Evolutionary conservation across 2,797 vertebrate genomes (phyloP).

Genomic region (Alca torda): DNA sequence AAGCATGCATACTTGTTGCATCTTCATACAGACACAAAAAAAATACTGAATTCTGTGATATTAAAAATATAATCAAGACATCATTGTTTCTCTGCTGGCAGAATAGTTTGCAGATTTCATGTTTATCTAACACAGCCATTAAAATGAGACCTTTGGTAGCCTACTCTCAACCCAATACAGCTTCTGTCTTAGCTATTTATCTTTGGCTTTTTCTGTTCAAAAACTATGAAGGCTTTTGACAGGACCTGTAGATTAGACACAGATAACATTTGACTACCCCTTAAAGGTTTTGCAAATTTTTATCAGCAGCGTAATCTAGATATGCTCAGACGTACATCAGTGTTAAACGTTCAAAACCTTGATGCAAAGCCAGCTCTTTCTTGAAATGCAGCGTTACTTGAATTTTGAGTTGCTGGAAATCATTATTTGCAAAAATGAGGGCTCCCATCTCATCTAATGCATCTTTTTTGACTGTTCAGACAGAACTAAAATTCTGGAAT

Average conservation of each 20-base stretch:
- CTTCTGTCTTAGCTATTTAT: not conserved
- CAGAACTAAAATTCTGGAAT: not conserved
- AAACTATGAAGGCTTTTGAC: not conserved
- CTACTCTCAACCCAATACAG: not conserved
- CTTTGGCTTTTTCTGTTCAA: not conserved
- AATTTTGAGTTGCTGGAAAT: not conserved
- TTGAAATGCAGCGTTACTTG: not conserved
- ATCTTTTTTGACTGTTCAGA: not conserved
- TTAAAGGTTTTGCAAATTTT: constrained; percentile 10
- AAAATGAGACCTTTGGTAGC: not conserved
- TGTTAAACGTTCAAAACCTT: not conserved
- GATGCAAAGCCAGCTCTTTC: not conserved
- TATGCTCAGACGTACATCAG: not conserved
- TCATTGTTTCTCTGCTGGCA: not conserved
- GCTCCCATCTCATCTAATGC: not conserved
- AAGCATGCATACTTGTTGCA: not conserved
- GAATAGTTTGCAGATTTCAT: not conserved
- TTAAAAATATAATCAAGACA: not conserved
- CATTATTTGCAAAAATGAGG: not conserved
- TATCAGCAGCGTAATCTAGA: not conserved
- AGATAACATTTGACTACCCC: not conserved
- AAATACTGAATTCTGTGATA: not conserved
- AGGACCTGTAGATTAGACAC: not conserved
- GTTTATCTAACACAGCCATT: not conserved
- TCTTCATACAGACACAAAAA: not conserved